Evolutionary conservation across 2,113 vertebrate species (phyloP).

Genomic region (Odocoileus virginianus): DNA sequence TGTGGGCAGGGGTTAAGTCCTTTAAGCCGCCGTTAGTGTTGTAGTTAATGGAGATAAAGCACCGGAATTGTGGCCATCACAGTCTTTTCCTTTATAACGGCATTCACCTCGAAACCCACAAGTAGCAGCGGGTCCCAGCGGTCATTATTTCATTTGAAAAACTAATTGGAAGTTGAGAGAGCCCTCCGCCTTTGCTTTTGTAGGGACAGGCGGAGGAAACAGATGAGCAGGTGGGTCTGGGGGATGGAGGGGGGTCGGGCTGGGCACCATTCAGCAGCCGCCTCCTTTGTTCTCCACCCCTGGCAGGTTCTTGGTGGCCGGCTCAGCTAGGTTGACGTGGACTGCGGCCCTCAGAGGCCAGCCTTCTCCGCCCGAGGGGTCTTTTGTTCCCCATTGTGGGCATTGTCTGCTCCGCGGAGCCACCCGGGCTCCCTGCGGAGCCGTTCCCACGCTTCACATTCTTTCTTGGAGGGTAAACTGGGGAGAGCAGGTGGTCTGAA

Average conservation of each 20-base stretch:
- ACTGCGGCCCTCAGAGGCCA: not conserved
- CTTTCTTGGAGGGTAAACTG: not conserved
- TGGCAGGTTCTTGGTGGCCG: not conserved
- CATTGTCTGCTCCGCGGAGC: not conserved
- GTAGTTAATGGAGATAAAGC: not conserved
- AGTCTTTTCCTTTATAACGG: conserved; percentile 13
- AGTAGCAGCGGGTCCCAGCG: not conserved
- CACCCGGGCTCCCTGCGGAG: not conserved
- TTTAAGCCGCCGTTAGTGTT: not conserved
- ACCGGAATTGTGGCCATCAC: not conserved
- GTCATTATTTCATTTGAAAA: conserved; percentile 52
- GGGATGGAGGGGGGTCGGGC: not conserved
- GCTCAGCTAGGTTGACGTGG: not conserved
- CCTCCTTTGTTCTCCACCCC: not conserved
- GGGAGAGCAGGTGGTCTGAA: conserved; percentile 45
- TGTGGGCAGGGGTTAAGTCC: not conserved
- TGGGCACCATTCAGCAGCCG: not conserved
- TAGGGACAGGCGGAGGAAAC: not conserved
- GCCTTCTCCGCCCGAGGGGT: conserved; percentile 7
- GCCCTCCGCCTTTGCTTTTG: conserved; percentile 1
- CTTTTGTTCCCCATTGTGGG: conserved; percentile 31
- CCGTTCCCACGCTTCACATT: conserved; percentile 7
- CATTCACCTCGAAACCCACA: conserved; percentile 23
- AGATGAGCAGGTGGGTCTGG: conserved; percentile 33
- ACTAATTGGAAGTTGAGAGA: conserved; percentile 42